Conservation (phyloP, 2,113 vertebrate genomes). For the Trematomus loennbergii region DNA sequence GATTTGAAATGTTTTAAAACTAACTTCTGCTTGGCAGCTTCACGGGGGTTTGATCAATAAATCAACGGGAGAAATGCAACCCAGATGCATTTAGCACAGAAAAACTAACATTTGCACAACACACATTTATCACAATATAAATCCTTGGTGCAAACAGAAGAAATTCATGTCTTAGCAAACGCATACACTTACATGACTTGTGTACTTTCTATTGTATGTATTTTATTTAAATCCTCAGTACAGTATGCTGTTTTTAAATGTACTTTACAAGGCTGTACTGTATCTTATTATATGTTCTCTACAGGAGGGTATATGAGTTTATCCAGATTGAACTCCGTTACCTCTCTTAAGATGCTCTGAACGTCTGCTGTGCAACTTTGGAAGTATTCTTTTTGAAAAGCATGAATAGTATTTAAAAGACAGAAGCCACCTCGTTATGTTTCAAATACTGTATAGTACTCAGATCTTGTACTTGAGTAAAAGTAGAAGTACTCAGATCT, state of each 20-base stretch:
- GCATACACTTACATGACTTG: no score
- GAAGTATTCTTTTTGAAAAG: no score
- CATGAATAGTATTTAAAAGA: no score
- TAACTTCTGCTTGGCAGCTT: slow-evolving; percentile 3
- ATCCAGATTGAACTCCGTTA: background rate
- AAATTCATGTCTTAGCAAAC: no score
- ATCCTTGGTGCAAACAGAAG: background rate
- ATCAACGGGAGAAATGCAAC: background rate
- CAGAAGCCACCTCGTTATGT: no score
- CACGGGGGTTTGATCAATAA: background rate
- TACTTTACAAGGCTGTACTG: background rate
- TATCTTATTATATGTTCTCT: background rate
- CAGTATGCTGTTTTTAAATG: background rate
- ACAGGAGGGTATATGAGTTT: background rate
- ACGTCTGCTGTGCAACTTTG: no score
- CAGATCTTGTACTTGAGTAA: no score
- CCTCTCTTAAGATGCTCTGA: no score
- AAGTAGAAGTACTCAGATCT: no score
- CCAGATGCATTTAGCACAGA: background rate
- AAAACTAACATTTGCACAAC: background rate
- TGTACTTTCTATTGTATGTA: no score
- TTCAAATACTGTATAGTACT: no score
- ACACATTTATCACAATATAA: background rate
- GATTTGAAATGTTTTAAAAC: no score
- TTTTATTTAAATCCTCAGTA: background rate